Conservation (phyloP, 1,140 invertebrate species). For the Triops cancriformis region DNA sequence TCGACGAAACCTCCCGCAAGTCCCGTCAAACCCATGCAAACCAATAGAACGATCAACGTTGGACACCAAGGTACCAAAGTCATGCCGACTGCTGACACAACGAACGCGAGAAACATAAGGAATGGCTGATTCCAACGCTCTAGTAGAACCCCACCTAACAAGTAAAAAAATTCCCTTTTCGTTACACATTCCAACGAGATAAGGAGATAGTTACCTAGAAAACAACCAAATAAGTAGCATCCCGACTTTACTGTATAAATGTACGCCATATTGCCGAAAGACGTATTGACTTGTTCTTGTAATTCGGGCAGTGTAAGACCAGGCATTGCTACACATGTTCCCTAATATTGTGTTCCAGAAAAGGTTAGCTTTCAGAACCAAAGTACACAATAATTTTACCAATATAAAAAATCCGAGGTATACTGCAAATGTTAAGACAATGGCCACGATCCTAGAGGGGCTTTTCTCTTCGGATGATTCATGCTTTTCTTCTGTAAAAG, state of each 20-base stretch:
- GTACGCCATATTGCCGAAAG: conserved; percentile 29
- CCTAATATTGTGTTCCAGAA: conserved; percentile 33
- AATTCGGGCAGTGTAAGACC: conserved; percentile 42
- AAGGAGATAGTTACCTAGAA: conserved; percentile 30
- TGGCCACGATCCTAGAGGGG: neutral
- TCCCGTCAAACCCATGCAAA: conserved; percentile 38
- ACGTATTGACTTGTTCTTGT: conserved; percentile 34
- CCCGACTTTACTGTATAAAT: conserved; percentile 31
- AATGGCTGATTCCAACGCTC: conserved; percentile 33
- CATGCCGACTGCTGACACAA: conserved; percentile 29
- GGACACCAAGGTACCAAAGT: conserved; percentile 32
- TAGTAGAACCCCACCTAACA: conserved; percentile 32
- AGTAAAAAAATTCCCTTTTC: conserved; percentile 22
- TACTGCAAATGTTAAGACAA: neutral
- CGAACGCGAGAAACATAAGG: conserved; percentile 30
- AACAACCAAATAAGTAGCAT: conserved; percentile 32
- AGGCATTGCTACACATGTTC: conserved; percentile 41
- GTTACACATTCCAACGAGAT: conserved; percentile 18
- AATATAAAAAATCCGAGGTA: neutral
- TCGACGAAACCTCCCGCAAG: conserved; percentile 41
- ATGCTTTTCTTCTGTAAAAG: no score
- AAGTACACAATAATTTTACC: neutral
- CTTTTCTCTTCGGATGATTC: no score
- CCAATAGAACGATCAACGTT: conserved; percentile 34
- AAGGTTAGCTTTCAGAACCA: no score